A percentile compares a stretch with the other conserved stretches of the same genome.
phyloP scores from a whole-genome alignment of 2,797 vertebrate species.

The Coranthus polyacanthus region DNA sequence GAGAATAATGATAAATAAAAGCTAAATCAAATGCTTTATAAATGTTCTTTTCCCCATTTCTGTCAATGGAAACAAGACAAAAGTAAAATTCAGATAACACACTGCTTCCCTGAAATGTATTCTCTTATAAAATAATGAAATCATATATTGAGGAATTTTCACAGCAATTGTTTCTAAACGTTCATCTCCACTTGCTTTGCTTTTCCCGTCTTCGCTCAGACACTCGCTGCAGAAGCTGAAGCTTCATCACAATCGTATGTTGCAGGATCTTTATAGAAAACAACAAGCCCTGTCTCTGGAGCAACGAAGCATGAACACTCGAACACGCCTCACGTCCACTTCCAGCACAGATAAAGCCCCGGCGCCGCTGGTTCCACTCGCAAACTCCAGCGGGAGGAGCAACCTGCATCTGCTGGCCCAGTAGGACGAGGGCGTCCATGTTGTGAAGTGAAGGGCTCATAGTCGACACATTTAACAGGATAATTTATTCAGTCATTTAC shows the following conservation, averaged over 20 bases:
- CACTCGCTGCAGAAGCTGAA: conserved; percentile 81
- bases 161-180: too few relatives aligned
- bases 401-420: conserved; percentile 69
- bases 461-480: not conserved
- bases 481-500: not conserved
- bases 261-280: conserved; percentile 80
- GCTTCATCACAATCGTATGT: conserved; percentile 79
- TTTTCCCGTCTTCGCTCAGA: conserved; percentile 47
- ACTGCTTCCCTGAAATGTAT: too few relatives aligned
- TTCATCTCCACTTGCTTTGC: not conserved
- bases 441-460: not conserved
- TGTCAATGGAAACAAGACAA: too few relatives aligned
- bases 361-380: conserved; percentile 67
- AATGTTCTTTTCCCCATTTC: too few relatives aligned
- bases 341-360: conserved; percentile 7
- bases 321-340: conserved; percentile 55
- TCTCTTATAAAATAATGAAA: too few relatives aligned
- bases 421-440: conserved; percentile 4
- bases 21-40: too few relatives aligned
- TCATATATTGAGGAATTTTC: too few relatives aligned
- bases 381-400: conserved; percentile 82
- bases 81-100: too few relatives aligned
- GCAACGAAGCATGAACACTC: conserved; percentile 76
- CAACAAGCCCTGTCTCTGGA: conserved; percentile 82
- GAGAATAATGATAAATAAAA: too few relatives aligned